Evolutionary conservation across 2,888 invertebrate genomes (phyloP), one percentile per base, ranked within the genome.

Genomic region (Stictocephala bisonia): DNA sequence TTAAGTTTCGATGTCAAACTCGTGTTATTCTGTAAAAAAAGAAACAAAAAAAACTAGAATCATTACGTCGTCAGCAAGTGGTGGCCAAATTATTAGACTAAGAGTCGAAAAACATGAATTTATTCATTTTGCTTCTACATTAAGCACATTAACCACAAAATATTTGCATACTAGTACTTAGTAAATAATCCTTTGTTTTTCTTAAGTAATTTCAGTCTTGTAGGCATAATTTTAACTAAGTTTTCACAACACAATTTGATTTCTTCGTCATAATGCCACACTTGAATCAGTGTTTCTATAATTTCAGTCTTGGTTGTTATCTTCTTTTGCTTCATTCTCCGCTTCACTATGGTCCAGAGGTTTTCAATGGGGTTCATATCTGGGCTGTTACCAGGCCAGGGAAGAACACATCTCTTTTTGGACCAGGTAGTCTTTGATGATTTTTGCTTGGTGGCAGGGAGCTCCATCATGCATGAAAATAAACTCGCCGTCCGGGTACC

Each of bases 301-400:
- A 77, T 71, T 68, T 77, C 73, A 40, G 9, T 31, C 64, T 77
- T 79, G 48, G 68, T 77, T 67, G 60, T 66, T 60, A 77, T 76
- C 13, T 74, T 71, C 68, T 77, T 75, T 72, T 79, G 78, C 13
- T 68, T 56, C 26, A 75, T 7, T 60, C 67, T 41, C 44, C 67
- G 41, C 26, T 79, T 80, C 44, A 75, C 74, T 3, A 77, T 53
- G 35, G 77, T 78, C 78, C 78, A 78, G 7, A 77, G 15, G 50
- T 79, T 79, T 71, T 79, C 78, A 7, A 78, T 79, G 15, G 78
- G 77, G 66, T 79, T 78, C 72, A 77, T 67, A 41, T 76, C 76
- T 6, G 76, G 77, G 22, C 56, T 72, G 29, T 77, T 77, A 22
- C 77, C 74, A 26, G 77, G 77, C 77, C 78, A 78, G 13, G 74